A percentile compares a stretch with the other conserved stretches of the same genome.
Conservation (phyloP, 2,113 vertebrate genomes). For the Menidia beryllina region DNA sequence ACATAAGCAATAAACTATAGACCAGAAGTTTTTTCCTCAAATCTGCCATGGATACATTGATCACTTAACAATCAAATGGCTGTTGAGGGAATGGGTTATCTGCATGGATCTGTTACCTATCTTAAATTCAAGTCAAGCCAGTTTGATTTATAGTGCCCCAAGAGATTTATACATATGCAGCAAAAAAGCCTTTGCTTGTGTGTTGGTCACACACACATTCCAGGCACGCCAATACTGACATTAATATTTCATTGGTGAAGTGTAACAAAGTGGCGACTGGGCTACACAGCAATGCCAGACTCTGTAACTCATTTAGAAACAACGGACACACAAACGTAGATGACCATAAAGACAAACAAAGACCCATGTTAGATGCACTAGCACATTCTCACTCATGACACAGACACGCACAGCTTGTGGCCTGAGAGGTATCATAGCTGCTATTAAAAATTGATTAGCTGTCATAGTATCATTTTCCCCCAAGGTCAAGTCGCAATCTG, state of each 20-base stretch:
- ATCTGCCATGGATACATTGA: too few relatives aligned
- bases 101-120: slow-evolving; percentile 3
- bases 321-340: slow-evolving; percentile 41
- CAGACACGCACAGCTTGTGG: slow-evolving; percentile 55
- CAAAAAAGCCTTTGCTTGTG: slow-evolving; percentile 4
- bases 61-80: background rate
- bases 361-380: slow-evolving; percentile 28
- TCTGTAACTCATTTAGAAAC: slow-evolving; percentile 60
- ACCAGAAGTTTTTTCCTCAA: too few relatives aligned
- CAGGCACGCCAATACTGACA: slow-evolving; percentile 46
- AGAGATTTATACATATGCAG: slow-evolving; percentile 6
- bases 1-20: too few relatives aligned
- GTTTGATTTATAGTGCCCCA: slow-evolving; percentile 3
- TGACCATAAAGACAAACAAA: slow-evolving; percentile 41
- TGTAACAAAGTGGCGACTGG: slow-evolving; percentile 65
- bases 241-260: slow-evolving; percentile 72
- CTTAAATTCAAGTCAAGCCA: slow-evolving; percentile 6
- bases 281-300: slow-evolving; percentile 63
- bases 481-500: slow-evolving; percentile 74
- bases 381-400: slow-evolving; percentile 51
- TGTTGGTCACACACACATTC: slow-evolving; percentile 6
- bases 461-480: slow-evolving; percentile 71
- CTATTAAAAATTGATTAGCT: slow-evolving; percentile 84
- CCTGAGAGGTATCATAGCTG: slow-evolving; percentile 66
- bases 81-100: slow-evolving; percentile 13